These are phyloP conservation scores for Coracias cyanogaster DNA, from an alignment of 2,797 vertebrate genomes.

Conservation along the genomic window DNA sequence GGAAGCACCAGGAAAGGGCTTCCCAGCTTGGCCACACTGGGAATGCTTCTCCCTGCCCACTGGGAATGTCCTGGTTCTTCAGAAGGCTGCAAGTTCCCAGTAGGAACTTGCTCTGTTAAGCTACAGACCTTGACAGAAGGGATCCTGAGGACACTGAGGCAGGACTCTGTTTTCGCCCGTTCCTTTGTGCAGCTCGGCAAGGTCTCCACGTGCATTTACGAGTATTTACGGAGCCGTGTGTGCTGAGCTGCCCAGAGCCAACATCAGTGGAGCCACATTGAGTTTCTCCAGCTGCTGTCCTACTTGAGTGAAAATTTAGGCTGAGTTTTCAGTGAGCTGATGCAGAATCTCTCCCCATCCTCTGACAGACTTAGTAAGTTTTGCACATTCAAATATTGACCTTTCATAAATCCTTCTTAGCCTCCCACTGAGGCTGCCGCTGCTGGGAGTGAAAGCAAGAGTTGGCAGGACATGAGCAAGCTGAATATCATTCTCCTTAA, in stretches of 20 bases:
- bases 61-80: neutral
- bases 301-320: neutral
- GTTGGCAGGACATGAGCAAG: constrained; percentile 58
- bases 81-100: neutral
- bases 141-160: no score
- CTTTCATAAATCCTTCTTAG: constrained; percentile 62
- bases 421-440: neutral
- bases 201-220: rapidly evolving
- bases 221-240: neutral
- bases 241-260: neutral
- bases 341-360: neutral
- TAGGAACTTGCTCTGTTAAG: rapidly evolving
- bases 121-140: neutral
- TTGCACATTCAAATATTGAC: constrained; percentile 71
- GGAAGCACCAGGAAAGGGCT: neutral
- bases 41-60: neutral
- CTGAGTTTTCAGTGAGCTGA: neutral
- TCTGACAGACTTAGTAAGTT: constrained; percentile 34
- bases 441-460: constrained; percentile 36
- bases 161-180: rapidly evolving
- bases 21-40: neutral
- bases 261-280: rapidly evolving
- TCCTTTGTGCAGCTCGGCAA: rapidly evolving
- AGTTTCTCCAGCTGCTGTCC: neutral
- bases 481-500: constrained; percentile 64